Conservation (phyloP, 2,797 vertebrate species). For the Hephaestus fuliginosus region DNA sequence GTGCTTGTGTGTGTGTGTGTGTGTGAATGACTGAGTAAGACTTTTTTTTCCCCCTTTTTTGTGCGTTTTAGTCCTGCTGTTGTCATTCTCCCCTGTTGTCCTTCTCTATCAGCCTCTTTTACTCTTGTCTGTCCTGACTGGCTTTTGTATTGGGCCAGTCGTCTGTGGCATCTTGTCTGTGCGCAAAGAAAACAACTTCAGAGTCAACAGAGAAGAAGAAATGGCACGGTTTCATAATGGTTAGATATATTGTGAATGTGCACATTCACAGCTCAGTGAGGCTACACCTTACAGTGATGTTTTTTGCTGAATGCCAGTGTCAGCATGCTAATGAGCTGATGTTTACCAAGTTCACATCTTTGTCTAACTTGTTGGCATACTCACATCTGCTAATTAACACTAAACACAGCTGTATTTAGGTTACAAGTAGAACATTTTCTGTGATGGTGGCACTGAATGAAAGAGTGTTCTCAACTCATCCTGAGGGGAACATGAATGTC, state of each 20-base stretch:
- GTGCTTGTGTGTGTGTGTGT: neutral
- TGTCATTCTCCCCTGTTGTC: slow-evolving; percentile 26
- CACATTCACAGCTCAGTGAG: neutral
- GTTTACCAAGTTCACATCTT: neutral
- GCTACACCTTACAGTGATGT: neutral
- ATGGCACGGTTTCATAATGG: neutral
- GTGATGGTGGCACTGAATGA: neutral
- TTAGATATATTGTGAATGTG: neutral
- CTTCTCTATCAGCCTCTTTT: slow-evolving; percentile 13
- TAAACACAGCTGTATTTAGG: neutral
- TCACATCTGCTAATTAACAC: neutral
- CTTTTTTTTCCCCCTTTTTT: neutral
- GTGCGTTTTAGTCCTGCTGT: slow-evolving; percentile 27
- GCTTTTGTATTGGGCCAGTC: slow-evolving; percentile 27
- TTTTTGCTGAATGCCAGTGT: neutral
- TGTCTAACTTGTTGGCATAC: neutral
- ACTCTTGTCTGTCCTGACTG: neutral
- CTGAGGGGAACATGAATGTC: neutral
- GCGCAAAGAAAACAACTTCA: slow-evolving; percentile 26
- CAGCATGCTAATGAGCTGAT: neutral
- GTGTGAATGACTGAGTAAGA: neutral
- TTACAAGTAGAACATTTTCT: neutral
- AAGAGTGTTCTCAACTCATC: neutral
- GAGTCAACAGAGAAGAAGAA: slow-evolving; percentile 15
- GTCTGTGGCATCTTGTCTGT: slow-evolving; percentile 6